Conservation (phyloP, 2,888 invertebrate genomes). For the Meiosimyza platycephala region DNA sequence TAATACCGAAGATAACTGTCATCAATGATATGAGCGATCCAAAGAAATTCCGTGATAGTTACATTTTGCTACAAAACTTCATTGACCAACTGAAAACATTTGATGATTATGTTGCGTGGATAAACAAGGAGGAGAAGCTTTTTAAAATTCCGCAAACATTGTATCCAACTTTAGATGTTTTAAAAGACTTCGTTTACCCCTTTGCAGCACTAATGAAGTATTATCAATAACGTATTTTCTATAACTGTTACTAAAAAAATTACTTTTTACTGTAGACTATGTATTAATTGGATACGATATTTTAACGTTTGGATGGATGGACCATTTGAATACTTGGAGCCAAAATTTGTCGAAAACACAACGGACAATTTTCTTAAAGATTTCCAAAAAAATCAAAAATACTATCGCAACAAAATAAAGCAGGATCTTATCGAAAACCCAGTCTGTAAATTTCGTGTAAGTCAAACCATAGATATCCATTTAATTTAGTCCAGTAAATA, state of each 20-base stretch:
- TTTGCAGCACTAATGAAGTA: slow-evolving; percentile 78
- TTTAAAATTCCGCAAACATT: slow-evolving; percentile 83
- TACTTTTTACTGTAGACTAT: slow-evolving; percentile 60
- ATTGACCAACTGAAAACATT: slow-evolving; percentile 81
- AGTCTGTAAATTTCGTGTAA: slow-evolving; percentile 64
- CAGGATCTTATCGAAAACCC: slow-evolving; percentile 78
- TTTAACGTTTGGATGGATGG: slow-evolving; percentile 93
- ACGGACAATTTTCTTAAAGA: slow-evolving; percentile 85
- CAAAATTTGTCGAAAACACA: slow-evolving; percentile 80
- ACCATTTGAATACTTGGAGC: slow-evolving; percentile 87
- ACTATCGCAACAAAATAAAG: slow-evolving; percentile 80
- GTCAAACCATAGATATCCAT: slow-evolving; percentile 38
- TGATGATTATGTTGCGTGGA: slow-evolving; percentile 83
- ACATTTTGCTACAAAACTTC: slow-evolving; percentile 80
- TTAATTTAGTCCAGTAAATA: not conserved
- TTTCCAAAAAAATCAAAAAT: slow-evolving; percentile 82
- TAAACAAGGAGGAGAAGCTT: slow-evolving; percentile 86
- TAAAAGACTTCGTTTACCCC: slow-evolving; percentile 78
- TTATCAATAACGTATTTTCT: slow-evolving; percentile 14
- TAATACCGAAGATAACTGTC: slow-evolving; percentile 80
- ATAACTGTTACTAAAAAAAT: not conserved
- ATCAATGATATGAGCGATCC: slow-evolving; percentile 88
- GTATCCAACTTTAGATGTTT: slow-evolving; percentile 83
- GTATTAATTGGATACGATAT: slow-evolving; percentile 81
- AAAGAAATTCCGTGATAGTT: slow-evolving; percentile 81